Evolutionary conservation across 2,797 vertebrate species (phyloP).

Genomic region (Alca torda): DNA sequence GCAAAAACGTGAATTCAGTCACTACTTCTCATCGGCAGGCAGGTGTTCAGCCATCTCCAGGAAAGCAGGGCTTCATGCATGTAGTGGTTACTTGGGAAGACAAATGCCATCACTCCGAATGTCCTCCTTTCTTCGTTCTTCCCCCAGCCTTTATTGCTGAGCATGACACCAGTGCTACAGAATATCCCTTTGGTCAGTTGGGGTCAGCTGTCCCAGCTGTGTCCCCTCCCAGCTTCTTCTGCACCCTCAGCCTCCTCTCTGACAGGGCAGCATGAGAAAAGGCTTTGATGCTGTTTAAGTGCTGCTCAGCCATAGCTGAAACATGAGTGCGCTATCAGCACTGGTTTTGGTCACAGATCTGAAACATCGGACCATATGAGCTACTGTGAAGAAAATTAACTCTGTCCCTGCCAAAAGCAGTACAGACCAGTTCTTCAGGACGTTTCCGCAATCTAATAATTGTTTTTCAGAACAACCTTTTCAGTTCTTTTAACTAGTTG

Average conservation of each 20-base stretch:
- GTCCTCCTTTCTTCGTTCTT: not conserved
- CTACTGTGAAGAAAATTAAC: not conserved
- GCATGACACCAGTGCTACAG: accelerated
- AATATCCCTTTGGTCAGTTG: not conserved
- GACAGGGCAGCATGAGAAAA: accelerated
- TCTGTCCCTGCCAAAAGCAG: not conserved
- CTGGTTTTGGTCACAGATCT: not conserved
- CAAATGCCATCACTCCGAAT: accelerated
- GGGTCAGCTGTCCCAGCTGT: accelerated
- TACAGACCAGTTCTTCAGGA: not conserved
- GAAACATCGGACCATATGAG: not conserved
- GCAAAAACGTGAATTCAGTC: not conserved
- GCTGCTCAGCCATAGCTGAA: not conserved
- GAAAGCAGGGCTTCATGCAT: not conserved
- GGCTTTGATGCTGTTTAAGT: not conserved
- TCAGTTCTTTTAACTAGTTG: not conserved
- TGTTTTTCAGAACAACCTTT: not conserved
- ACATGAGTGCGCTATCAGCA: accelerated
- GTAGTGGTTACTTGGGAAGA: not conserved
- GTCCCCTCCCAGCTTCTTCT: not conserved
- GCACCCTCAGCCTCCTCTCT: not conserved
- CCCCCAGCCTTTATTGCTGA: not conserved
- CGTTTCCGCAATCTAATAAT: not conserved
- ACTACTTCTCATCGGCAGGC: accelerated
- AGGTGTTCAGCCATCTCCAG: not conserved